Evolutionary conservation across 2,113 vertebrate genomes (phyloP).

Genomic region (Neomonachus schauinslandi): DNA sequence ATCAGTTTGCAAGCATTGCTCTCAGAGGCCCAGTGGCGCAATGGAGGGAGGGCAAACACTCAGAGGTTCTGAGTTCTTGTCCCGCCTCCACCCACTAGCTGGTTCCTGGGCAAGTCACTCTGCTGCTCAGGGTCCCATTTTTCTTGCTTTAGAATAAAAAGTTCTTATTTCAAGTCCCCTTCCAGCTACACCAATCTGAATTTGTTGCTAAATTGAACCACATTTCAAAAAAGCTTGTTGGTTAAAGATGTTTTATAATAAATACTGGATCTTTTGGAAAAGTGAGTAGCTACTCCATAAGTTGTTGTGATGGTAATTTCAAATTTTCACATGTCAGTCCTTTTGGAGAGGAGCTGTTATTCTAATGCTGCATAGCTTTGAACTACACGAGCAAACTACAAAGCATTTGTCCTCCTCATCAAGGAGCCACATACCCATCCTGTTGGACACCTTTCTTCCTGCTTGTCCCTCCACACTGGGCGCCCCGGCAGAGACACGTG

Average conservation of each 20-base stretch:
- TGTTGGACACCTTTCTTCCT: neutral
- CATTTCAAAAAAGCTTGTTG: neutral
- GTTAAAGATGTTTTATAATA: neutral
- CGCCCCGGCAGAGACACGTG: rapidly evolving
- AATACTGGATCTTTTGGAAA: neutral
- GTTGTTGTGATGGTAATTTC: neutral
- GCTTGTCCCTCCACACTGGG: neutral
- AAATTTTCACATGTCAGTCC: neutral
- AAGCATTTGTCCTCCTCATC: neutral
- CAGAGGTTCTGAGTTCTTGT: neutral
- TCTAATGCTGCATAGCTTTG: neutral
- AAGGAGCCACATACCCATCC: rapidly evolving
- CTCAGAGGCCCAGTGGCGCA: rapidly evolving
- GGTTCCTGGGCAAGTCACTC: neutral
- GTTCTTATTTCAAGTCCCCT: neutral
- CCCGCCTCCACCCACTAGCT: neutral
- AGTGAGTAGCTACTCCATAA: neutral
- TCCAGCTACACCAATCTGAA: neutral
- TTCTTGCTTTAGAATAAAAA: neutral
- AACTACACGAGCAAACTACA: neutral
- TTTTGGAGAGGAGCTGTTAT: neutral
- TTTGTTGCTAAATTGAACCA: neutral
- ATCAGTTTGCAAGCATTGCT: rapidly evolving
- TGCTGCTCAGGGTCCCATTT: neutral
- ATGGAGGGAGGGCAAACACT: rapidly evolving